These are phyloP conservation scores for Paralichthys olivaceus DNA, from an alignment of 2,113 vertebrate species.

Conservation along the genomic window DNA sequence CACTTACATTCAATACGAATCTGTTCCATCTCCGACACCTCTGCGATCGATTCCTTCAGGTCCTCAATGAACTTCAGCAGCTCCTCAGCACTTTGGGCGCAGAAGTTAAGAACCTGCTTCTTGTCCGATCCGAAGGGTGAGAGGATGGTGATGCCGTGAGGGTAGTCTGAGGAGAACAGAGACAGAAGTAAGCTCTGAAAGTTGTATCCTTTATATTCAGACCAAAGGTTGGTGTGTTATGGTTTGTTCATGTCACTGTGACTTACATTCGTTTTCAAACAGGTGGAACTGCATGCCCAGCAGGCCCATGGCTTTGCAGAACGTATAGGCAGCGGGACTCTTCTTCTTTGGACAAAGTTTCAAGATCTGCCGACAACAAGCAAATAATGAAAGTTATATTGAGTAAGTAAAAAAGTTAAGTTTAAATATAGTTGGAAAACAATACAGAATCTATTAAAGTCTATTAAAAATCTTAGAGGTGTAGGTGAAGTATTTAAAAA, in stretches of 20 bases:
- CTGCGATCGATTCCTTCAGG: constrained; percentile 96
- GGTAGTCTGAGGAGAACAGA: constrained; percentile 87
- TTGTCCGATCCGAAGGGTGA: constrained; percentile 95
- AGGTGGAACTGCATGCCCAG: constrained; percentile 97
- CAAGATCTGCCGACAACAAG: constrained; percentile 86
- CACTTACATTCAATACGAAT: constrained; percentile 97
- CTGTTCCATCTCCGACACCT: constrained; percentile 98
- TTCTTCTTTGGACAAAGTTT: constrained; percentile 99
- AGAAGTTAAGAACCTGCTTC: constrained; percentile 96
- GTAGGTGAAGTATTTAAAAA: no score
- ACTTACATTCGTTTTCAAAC: constrained; percentile 97
- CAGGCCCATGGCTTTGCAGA: constrained; percentile 94
- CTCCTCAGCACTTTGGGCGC: constrained; percentile 94
- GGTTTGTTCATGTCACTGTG: not conserved
- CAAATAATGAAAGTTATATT: not conserved
- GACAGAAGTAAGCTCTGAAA: not conserved
- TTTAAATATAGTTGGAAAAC: no score
- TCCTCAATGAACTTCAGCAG: constrained; percentile 98
- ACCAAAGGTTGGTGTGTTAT: not conserved
- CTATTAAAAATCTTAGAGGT: no score
- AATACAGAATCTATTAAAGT: no score
- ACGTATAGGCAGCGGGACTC: constrained; percentile 94
- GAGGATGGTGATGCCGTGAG: constrained; percentile 96
- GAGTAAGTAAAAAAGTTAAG: not conserved
- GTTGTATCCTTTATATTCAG: not conserved